Evolutionary conservation across 2,888 invertebrate genomes (phyloP), one percentile per base, ranked within the genome.

Genomic region (Sphinx pinastri): DNA sequence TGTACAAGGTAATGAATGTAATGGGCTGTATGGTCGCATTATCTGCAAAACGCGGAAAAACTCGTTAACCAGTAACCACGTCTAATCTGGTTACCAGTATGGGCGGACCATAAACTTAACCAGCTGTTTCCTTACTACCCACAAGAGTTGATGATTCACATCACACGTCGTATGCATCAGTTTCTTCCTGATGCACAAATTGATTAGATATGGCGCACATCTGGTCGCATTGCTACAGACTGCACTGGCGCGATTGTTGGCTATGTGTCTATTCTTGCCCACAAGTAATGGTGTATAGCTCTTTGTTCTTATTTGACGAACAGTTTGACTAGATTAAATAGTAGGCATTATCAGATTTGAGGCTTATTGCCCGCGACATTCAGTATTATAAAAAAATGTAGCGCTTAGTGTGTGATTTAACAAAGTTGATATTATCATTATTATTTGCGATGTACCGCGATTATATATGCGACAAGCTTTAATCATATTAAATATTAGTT

Each of bases 1-100:
- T 25, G 25, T 25, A 1, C 2, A 2, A 25, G 25, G 25, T 25
- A 38, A 59, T n/a, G 10, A 7, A 16, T 6, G 1, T 55, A n/a
- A 59, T 59, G 59, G 14, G 10, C 55, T 57, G 25, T 57, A 1
- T 16, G 6, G 12, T 58, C 60, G 16, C 45, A 63, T 49, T 49
- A 13, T 49, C 19, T 49, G 13, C 13, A 49, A 49, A 49, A 13
- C 13, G 19, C 19, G 45, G 63, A 49, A 63, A 19, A 16, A 11
- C 47, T 49, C 12, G 13, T 47, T 49, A 63, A 47, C 13, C 0
- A 55, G 19, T 55, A 55, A 55, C 60, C 5, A 63, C 19, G 16
- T 63, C 63, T 19, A 63, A 63, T 63, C 63, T 49, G 16, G 49
- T 60, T 60, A 47, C n/a, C 13, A 6, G 47, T 63, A 63, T 63